Conservation (phyloP, 2,113 vertebrate genomes). For the Pteropus alecto region DNA sequence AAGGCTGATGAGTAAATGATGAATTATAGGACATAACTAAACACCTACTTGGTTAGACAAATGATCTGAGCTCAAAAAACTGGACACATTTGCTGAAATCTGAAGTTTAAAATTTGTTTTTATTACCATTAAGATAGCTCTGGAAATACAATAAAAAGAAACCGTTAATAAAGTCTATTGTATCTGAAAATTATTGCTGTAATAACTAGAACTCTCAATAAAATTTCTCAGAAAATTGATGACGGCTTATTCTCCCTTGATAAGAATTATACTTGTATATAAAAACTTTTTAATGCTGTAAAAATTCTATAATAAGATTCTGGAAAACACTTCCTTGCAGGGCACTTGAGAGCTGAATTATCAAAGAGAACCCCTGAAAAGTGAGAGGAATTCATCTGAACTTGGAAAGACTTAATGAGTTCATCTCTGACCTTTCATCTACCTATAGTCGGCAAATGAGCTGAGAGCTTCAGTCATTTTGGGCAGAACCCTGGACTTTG, state of each 20-base stretch:
- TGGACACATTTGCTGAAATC: conserved; percentile 1
- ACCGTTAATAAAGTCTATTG: conserved; percentile 52
- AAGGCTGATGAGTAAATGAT: background rate
- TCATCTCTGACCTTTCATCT: conserved; percentile 1
- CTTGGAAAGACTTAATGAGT: background rate
- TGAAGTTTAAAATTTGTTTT: conserved; percentile 52
- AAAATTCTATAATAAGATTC: conserved; percentile 31
- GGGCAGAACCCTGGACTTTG: background rate
- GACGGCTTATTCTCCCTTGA: conserved; percentile 55
- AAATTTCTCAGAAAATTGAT: conserved; percentile 56
- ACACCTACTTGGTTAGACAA: background rate
- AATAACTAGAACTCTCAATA: conserved; percentile 60
- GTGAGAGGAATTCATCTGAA: background rate
- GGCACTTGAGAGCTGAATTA: background rate
- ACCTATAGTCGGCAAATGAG: background rate
- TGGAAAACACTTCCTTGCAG: background rate
- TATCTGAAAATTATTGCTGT: conserved; percentile 63
- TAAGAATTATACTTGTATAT: conserved; percentile 48
- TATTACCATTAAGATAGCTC: conserved; percentile 40
- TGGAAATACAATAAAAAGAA: conserved; percentile 47
- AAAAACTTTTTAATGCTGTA: conserved; percentile 48
- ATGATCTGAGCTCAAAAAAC: conserved; percentile 2
- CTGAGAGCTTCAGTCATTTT: background rate
- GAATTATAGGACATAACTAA: background rate
- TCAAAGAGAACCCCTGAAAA: conserved; percentile 27